Evolutionary conservation across 1,140 invertebrate genomes (phyloP).

Genomic region (Meteorus sp.): DNA sequence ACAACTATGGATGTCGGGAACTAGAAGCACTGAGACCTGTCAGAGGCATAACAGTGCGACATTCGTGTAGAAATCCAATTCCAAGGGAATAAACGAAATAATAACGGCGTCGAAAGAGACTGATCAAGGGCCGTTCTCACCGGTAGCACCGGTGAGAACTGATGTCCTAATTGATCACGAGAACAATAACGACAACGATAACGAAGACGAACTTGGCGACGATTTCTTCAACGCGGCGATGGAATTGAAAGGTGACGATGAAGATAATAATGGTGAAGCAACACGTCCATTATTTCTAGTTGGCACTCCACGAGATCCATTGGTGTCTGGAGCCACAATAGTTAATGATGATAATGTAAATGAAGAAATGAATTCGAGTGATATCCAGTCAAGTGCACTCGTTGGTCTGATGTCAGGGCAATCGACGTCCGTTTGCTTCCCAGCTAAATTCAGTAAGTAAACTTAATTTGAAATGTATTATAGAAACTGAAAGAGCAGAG

Average conservation of each 20-base stretch:
- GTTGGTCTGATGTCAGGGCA: conserved; percentile 52
- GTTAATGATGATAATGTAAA: conserved; percentile 33
- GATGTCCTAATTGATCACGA: conserved; percentile 19
- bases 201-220: too few relatives aligned
- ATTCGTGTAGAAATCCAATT: not conserved
- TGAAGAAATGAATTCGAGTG: conserved; percentile 49
- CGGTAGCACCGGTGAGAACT: not conserved
- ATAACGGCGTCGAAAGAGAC: not conserved
- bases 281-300: conserved; percentile 50
- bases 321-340: conserved; percentile 48
- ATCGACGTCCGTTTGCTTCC: conserved; percentile 56
- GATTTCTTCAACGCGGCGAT: conserved; percentile 33
- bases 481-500: not conserved
- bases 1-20: too few relatives aligned
- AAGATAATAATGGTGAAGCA: conserved; percentile 38
- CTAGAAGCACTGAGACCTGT: too few relatives aligned
- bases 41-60: too few relatives aligned
- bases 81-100: not conserved
- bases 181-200: too few relatives aligned
- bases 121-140: not conserved
- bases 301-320: conserved; percentile 46
- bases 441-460: conserved; percentile 58
- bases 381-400: conserved; percentile 50
- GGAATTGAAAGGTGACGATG: conserved; percentile 54
- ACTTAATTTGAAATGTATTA: too few relatives aligned